Base-by-base conservation (phyloP, 2,797 vertebrate genomes). In the Coranthus polyacanthus region DNA sequence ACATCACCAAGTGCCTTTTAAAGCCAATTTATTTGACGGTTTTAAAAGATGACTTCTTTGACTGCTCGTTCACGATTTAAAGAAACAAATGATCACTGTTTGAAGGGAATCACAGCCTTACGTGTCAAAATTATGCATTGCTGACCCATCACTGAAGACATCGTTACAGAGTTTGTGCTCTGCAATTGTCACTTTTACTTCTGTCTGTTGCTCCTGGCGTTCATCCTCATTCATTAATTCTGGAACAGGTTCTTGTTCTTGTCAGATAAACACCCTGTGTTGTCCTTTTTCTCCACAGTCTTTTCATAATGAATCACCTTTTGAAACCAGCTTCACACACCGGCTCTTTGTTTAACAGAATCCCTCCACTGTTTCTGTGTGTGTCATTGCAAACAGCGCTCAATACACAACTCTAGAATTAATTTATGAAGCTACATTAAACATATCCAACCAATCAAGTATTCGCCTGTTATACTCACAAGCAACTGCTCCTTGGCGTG, bases 161-260 rank as follows among this genome's bases (percentile, higher is more conserved):
- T 29, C 26, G 5, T 29, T 1, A 6, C 26, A 7, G 26, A 29
- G 26, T 2, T 29, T 29, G 1, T 29, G 26, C 26, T 39, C 38
- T n/a, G 3, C n/a, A 17, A 43, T 17, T 18, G 13, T 12, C 7
- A n/a, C 53, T 45, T 45, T 45, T 45, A 5, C 15, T 11, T 29
- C 26, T 5, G 51, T 53, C 34, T 41, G 41, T 26, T 26, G 21
- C 20, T 12, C 6, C 51, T 36, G 34, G 12, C 13, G n/a, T n/a
- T 39, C 13, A 39, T 13, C 38, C 38, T n/a, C 38, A 13, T n/a
- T 42, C 53, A 55, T 55, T 55, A 55, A 55, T 55, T 42, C 53
- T 18, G 38, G 1, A 9, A 41, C 37, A 26, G 22, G 38, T 12
- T 22, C 38, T 26, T 42, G 53, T 42, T 21, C 53, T 41, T 55